Evolutionary conservation across 2,888 invertebrate genomes (phyloP).

Genomic region (Drosophila crucigera): DNA sequence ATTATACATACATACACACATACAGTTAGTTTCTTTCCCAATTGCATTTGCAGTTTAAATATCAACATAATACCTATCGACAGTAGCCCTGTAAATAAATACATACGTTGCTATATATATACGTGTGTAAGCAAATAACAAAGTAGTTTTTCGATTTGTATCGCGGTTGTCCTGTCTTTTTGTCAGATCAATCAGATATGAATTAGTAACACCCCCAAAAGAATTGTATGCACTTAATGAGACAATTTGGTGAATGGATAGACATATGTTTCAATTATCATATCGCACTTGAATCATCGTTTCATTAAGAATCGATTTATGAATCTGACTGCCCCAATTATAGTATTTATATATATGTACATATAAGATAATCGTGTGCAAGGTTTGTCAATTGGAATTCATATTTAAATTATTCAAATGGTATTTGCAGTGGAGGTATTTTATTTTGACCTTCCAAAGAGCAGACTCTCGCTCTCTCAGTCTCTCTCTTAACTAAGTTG

Average conservation of each 20-base stretch:
- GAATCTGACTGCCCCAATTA: not conserved
- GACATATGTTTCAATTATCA: not conserved
- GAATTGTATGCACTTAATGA: not conserved
- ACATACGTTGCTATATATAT: not conserved
- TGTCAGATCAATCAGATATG: not conserved
- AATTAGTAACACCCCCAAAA: not conserved
- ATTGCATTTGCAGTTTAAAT: not conserved
- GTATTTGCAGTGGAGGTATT: not conserved
- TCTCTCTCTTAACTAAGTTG: too few relatives aligned
- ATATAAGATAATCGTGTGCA: not conserved
- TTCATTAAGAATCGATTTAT: not conserved
- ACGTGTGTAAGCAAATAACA: not conserved
- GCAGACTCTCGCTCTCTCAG: too few relatives aligned
- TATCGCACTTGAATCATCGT: not conserved
- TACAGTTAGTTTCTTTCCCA: not conserved
- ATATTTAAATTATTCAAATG: not conserved
- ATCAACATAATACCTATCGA: not conserved
- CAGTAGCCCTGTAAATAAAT: not conserved
- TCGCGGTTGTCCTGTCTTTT: not conserved
- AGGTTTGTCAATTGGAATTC: not conserved
- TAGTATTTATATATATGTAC: not conserved
- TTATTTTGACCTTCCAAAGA: too few relatives aligned
- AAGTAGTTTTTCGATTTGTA: not conserved
- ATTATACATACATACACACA: constrained; percentile 7
- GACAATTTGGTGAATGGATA: not conserved